A percentile compares a stretch with the other conserved stretches of the same genome.
Conservation (phyloP, 1,140 invertebrate genomes). For the Homarus americanus region DNA sequence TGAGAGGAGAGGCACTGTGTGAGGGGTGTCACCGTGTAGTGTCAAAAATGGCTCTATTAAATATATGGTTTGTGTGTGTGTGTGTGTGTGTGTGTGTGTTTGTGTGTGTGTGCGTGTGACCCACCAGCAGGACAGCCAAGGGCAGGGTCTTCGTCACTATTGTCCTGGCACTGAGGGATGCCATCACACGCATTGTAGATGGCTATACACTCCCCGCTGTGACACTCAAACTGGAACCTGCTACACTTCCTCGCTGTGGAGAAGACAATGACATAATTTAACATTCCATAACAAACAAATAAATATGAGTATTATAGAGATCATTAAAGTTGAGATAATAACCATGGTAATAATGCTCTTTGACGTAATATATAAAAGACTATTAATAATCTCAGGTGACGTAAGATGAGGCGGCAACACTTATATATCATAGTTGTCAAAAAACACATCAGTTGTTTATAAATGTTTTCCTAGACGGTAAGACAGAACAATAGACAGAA, state of each 20-base stretch:
- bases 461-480: no score
- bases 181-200: constrained; percentile 98
- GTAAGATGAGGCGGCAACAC: no score
- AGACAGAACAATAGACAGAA: no score
- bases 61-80: neutral
- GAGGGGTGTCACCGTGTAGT: neutral
- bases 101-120: neutral
- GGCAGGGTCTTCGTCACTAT: constrained; percentile 91
- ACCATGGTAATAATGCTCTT: no score
- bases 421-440: no score
- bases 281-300: neutral
- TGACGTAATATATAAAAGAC: no score
- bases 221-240: constrained; percentile 92
- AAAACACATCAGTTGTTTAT: no score
- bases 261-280: no score
- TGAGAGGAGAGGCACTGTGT: neutral
- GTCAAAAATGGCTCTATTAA: neutral
- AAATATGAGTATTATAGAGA: neutral
- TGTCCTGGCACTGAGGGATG: constrained; percentile 94
- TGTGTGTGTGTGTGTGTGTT: neutral
- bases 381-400: no score
- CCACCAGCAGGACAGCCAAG: constrained; percentile 83
- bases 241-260: constrained; percentile 81
- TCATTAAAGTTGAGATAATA: no score
- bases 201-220: constrained; percentile 93